These are phyloP conservation scores for Lepidocyrtinus sp. DNA, from an alignment of 2,888 invertebrate genomes.

Conservation along the genomic window DNA sequence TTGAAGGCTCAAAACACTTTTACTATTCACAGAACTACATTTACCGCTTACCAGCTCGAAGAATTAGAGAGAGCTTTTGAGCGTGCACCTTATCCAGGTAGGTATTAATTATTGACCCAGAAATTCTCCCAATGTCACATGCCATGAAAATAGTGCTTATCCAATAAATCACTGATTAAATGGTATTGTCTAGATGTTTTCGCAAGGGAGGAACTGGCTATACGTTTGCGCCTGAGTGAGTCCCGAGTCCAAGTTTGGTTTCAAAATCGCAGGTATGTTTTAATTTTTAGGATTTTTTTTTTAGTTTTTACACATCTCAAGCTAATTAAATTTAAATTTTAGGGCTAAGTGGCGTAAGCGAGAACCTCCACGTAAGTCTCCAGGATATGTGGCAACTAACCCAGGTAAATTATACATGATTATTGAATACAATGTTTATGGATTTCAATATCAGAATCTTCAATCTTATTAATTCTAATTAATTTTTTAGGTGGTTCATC, in stretches of 20 bases:
- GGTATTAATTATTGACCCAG: constrained; percentile 9
- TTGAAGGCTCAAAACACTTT: no score
- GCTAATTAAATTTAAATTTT: background rate
- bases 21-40: constrained; percentile 89
- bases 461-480: constrained; percentile 9
- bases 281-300: no score
- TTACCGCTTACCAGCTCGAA: constrained; percentile 94
- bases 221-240: constrained; percentile 91
- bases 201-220: constrained; percentile 92
- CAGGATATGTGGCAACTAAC: constrained; percentile 67
- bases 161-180: background rate
- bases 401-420: constrained; percentile 67
- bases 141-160: background rate
- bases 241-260: constrained; percentile 83
- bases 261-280: constrained; percentile 81
- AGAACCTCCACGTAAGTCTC: constrained; percentile 91
- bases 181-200: constrained; percentile 88
- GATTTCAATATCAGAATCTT: background rate
- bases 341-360: constrained; percentile 93
- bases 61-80: constrained; percentile 95
- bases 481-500: constrained; percentile 64
- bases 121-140: background rate
- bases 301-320: no score
- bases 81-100: constrained; percentile 89
- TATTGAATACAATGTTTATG: no score